Evolutionary conservation across 2,797 vertebrate genomes (phyloP).

Genomic region (Chelmon rostratus): DNA sequence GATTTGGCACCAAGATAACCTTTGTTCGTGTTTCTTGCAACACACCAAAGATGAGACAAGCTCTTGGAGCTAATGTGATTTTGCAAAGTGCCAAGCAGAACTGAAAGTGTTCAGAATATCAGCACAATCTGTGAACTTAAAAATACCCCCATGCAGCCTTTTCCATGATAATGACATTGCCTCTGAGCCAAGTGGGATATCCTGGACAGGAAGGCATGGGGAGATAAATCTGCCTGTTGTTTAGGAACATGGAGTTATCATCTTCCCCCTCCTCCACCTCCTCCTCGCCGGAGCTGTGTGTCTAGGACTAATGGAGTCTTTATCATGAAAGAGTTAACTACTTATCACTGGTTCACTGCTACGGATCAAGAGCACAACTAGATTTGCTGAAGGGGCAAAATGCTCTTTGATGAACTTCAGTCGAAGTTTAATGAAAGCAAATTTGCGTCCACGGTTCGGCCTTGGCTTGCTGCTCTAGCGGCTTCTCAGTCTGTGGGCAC

Average conservation of each 20-base stretch:
- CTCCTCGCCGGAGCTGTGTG: slow-evolving; percentile 25
- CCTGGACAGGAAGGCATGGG: slow-evolving; percentile 65
- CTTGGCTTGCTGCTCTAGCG: slow-evolving; percentile 12
- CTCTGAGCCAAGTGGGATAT: slow-evolving; percentile 61
- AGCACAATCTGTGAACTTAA: slow-evolving; percentile 25
- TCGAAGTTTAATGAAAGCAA: slow-evolving; percentile 67
- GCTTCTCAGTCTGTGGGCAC: slow-evolving; percentile 9
- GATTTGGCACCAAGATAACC: slow-evolving; percentile 58
- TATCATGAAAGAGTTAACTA: slow-evolving; percentile 72
- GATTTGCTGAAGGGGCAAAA: slow-evolving; percentile 65
- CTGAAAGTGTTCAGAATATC: slow-evolving; percentile 40
- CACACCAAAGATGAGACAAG: slow-evolving; percentile 27
- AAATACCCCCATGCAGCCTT: slow-evolving; percentile 9
- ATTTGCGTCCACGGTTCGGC: slow-evolving; percentile 29
- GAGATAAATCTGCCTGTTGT: slow-evolving; percentile 76
- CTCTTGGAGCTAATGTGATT: slow-evolving; percentile 29
- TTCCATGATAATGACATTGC: slow-evolving; percentile 37
- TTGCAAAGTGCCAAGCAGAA: slow-evolving; percentile 24
- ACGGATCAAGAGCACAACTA: slow-evolving; percentile 67
- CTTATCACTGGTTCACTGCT: slow-evolving; percentile 66
- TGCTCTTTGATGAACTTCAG: slow-evolving; percentile 75
- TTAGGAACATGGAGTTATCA: slow-evolving; percentile 74
- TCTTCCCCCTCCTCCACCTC: slow-evolving; percentile 24
- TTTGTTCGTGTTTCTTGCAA: slow-evolving; percentile 25
- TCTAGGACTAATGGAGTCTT: slow-evolving; percentile 63